phyloP scores from a whole-genome alignment of 2,113 vertebrate genomes.

The Athene noctua region DNA sequence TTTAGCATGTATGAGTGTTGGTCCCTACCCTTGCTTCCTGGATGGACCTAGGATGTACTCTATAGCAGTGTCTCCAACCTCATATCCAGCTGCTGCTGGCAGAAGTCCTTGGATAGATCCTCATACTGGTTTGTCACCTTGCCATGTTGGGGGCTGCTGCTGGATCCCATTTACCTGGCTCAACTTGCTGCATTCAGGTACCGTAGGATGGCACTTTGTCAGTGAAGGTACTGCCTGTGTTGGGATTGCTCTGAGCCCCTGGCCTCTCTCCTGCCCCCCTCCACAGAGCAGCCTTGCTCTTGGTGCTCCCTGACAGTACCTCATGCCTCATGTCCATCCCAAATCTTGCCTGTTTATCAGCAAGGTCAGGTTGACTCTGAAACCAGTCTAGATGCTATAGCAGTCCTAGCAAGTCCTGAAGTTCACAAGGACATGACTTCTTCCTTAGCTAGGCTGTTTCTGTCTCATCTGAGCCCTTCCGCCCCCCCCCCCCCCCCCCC shows the following conservation, averaged over 20 bases:
- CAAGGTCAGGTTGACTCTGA: too few relatives aligned
- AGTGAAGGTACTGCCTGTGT: not conserved
- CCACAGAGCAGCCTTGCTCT: not conserved
- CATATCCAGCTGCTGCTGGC: not conserved
- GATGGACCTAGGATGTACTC: accelerated
- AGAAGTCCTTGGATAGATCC: too few relatives aligned
- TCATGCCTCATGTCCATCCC: not conserved
- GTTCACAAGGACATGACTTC: not conserved
- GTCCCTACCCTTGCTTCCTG: accelerated
- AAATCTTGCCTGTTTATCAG: not conserved
- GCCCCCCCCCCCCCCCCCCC: too few relatives aligned
- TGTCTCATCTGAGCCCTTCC: not conserved
- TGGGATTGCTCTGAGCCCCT: not conserved
- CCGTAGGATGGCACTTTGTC: not conserved
- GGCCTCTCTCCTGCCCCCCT: accelerated
- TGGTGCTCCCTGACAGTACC: not conserved
- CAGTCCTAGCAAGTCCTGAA: not conserved
- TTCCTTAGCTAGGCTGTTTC: not conserved
- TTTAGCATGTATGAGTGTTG: not conserved
- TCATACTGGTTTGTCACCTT: not conserved
- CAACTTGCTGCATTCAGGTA: not conserved
- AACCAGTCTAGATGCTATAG: not conserved
- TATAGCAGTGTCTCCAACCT: not conserved
- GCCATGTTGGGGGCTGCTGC: accelerated
- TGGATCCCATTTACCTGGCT: not conserved